Evolutionary conservation across 2,797 vertebrate genomes (phyloP).

Genomic region (Odontamblyopus lacepedii): DNA sequence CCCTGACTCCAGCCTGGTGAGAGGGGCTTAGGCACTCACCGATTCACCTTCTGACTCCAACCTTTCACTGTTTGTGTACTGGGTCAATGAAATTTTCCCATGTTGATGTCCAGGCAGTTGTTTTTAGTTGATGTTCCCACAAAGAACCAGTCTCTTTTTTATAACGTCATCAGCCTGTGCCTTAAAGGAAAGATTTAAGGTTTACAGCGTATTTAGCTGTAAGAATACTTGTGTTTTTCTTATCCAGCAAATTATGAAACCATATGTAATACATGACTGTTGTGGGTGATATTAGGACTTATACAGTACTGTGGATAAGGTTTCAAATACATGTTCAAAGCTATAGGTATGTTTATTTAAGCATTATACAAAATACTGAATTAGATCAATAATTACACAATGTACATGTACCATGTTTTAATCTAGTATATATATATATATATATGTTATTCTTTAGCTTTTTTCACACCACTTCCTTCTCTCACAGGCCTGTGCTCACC

Average conservation of each 20-base stretch:
- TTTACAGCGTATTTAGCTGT: background rate
- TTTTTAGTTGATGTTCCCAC: background rate
- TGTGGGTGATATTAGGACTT: background rate
- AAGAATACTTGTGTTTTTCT: too few species aligned
- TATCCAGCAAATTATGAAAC: too few species aligned
- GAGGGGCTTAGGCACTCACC: slow-evolving; percentile 33
- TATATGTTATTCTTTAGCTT: background rate
- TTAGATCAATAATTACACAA: too few species aligned
- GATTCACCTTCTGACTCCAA: slow-evolving; percentile 15
- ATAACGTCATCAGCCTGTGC: background rate
- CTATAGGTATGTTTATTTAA: too few species aligned
- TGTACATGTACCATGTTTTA: too few species aligned
- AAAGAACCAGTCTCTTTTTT: background rate
- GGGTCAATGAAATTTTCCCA: slow-evolving; percentile 4
- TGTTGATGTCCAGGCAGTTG: background rate
- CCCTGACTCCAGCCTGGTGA: slow-evolving; percentile 56
- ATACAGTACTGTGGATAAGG: background rate
- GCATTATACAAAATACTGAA: too few species aligned
- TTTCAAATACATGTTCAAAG: background rate
- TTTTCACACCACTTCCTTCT: slow-evolving; percentile 17
- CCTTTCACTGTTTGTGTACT: slow-evolving; percentile 37
- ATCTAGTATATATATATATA: too few species aligned
- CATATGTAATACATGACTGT: too few species aligned
- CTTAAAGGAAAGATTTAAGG: background rate
- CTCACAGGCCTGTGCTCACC: slow-evolving; percentile 94